Percentiles rank a stretch among this genome's conserved stretches.
Conservation (phyloP, 2,888 invertebrate genomes). For the Tachystola acroxantha region DNA sequence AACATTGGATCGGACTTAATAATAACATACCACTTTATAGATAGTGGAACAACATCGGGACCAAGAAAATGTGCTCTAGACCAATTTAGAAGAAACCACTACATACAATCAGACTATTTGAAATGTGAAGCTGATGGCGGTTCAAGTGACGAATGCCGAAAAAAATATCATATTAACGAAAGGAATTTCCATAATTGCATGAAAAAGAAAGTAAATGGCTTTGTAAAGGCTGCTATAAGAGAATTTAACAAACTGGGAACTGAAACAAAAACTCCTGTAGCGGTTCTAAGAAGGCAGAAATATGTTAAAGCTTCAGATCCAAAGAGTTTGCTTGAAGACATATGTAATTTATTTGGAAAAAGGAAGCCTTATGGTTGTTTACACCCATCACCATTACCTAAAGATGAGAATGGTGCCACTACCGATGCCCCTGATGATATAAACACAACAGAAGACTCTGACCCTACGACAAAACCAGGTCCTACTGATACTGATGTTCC, state of each 20-base stretch:
- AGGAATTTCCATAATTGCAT: neutral
- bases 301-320: neutral
- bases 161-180: neutral
- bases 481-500: neutral
- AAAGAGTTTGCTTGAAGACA: neutral
- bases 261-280: neutral
- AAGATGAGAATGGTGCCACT: too few relatives aligned
- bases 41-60: slow-evolving; percentile 16
- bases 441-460: neutral
- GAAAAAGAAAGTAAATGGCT: neutral
- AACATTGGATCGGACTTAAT: slow-evolving; percentile 24
- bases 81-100: neutral
- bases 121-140: neutral
- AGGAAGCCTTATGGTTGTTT: neutral
- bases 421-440: neutral
- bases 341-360: neutral
- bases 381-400: neutral
- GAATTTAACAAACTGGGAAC: neutral
- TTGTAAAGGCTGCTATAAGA: neutral
- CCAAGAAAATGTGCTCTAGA: neutral
- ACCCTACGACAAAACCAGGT: neutral
- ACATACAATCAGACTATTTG: neutral
- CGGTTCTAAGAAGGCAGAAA: neutral
- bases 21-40: slow-evolving; percentile 24
- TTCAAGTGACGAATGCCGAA: neutral